phyloP scores from a whole-genome alignment of 2,113 vertebrate species.

The Mus spicilegus region DNA sequence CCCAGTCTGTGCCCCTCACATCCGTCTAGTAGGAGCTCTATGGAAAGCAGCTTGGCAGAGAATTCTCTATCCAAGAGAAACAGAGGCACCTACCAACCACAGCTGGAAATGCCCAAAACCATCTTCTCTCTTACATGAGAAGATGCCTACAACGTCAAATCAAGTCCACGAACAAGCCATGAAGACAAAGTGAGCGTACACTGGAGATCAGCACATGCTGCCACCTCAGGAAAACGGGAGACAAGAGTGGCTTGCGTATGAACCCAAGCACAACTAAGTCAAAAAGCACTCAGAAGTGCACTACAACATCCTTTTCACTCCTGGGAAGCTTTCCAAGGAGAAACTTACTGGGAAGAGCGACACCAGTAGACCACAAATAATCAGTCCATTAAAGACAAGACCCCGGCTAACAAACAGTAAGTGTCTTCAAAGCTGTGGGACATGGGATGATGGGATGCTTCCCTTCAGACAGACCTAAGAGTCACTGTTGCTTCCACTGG shows the following conservation, averaged over 20 bases:
- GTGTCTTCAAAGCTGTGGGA: background rate
- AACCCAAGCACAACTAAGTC: constrained; percentile 49
- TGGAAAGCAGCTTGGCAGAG: background rate
- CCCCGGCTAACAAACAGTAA: constrained; percentile 61
- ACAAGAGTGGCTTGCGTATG: background rate
- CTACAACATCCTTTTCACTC: constrained; percentile 10
- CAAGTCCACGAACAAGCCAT: background rate
- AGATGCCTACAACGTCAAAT: background rate
- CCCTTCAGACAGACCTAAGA: constrained; percentile 51
- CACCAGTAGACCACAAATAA: constrained; percentile 44
- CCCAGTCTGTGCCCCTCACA: background rate
- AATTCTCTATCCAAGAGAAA: background rate
- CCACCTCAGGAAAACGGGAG: constrained; percentile 19
- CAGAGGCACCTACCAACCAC: background rate
- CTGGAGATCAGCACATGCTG: constrained; percentile 4
- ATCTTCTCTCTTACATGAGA: background rate
- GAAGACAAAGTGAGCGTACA: background rate
- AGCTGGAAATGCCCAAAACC: background rate
- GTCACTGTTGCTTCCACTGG: constrained; percentile 55
- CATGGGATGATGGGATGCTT: constrained; percentile 22
- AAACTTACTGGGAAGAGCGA: constrained; percentile 45
- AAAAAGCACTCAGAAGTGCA: constrained; percentile 45
- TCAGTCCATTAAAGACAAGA: constrained; percentile 60
- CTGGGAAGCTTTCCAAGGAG: constrained; percentile 72
- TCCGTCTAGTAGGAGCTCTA: background rate